Conservation (phyloP, 92 coral and sea anemone species). For the Palythoa caribaeorum region DNA sequence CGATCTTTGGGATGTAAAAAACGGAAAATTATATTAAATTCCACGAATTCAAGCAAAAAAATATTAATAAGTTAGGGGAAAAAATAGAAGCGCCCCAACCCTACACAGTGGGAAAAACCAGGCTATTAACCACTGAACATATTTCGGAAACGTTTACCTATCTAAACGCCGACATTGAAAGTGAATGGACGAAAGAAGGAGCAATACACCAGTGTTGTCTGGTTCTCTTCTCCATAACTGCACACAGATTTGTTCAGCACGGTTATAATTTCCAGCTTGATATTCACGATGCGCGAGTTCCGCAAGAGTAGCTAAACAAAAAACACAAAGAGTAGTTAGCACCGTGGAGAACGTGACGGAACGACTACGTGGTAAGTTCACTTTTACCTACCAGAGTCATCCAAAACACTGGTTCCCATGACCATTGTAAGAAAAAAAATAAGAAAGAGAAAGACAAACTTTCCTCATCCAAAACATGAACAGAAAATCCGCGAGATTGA, state of each 20-base stretch:
- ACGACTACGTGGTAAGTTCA: slow-evolving; percentile 3
- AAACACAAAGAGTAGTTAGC: slow-evolving; percentile 41
- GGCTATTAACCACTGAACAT: slow-evolving; percentile 3
- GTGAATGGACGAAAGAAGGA: slow-evolving; percentile 96
- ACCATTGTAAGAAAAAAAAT: slow-evolving; percentile 84
- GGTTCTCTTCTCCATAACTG: slow-evolving; percentile 99
- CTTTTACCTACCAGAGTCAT: slow-evolving; percentile 88
- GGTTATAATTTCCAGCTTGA: slow-evolving; percentile 98
- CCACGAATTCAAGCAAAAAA: slow-evolving; percentile 16
- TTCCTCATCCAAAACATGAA: slow-evolving; percentile 74
- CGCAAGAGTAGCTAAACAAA: slow-evolving; percentile 95
- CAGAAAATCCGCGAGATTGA: slow-evolving; percentile 78
- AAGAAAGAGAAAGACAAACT: slow-evolving; percentile 75
- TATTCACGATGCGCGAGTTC: slow-evolving; percentile 99
- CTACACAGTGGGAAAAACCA: slow-evolving; percentile 5
- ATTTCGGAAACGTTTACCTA: slow-evolving; percentile 76
- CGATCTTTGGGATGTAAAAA: slow-evolving; percentile 65
- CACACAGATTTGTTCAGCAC: slow-evolving; percentile 99
- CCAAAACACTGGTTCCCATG: slow-evolving; percentile 98
- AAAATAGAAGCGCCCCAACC: slow-evolving; percentile 23
- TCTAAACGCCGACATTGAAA: slow-evolving; percentile 99
- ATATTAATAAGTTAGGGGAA: slow-evolving; percentile 20
- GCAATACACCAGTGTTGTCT: slow-evolving; percentile 97
- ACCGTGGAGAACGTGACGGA: slow-evolving; percentile 20
- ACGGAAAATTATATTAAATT: slow-evolving; percentile 4